A percentile compares a stretch with the other conserved stretches of the same genome.
Evolutionary conservation across 2,888 invertebrate genomes (phyloP).

Genomic region (Epinotia brunnichana): DNA sequence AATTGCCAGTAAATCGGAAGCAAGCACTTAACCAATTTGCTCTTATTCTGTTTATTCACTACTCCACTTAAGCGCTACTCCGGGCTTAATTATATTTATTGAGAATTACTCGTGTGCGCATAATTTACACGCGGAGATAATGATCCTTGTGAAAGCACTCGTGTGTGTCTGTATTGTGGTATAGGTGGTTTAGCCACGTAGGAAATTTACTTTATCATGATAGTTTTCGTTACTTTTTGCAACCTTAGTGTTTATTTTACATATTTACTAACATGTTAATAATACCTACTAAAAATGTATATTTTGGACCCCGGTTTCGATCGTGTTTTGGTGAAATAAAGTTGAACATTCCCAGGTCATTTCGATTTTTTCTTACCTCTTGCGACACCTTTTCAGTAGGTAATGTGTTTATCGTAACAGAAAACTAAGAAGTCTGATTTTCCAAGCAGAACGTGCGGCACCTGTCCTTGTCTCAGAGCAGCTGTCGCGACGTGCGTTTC

Average conservation of each 20-base stretch:
- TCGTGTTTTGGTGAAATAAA: no score
- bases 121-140: slow-evolving; percentile 13
- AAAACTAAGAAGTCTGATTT: background rate
- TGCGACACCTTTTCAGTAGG: background rate
- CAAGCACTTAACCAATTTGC: slow-evolving; percentile 34
- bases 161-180: background rate
- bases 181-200: no score
- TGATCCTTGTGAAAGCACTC: background rate
- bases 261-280: no score
- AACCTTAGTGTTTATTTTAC: no score
- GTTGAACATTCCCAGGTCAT: no score
- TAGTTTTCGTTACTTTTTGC: no score
- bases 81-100: slow-evolving; percentile 31
- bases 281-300: no score
- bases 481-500: slow-evolving; percentile 12
- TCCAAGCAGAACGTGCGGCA: slow-evolving; percentile 13
- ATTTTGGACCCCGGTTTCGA: no score
- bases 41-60: slow-evolving; percentile 32
- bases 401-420: background rate
- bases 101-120: slow-evolving; percentile 15
- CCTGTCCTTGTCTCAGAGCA: slow-evolving; percentile 11
- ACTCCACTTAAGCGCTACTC: slow-evolving; percentile 27
- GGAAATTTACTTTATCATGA: no score
- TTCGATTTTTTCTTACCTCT: background rate
- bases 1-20: slow-evolving; percentile 40